Percentiles rank a stretch among this genome's conserved stretches.
Evolutionary conservation across 1,140 invertebrate genomes (phyloP).

Genomic region (Calycopis cecrops): DNA sequence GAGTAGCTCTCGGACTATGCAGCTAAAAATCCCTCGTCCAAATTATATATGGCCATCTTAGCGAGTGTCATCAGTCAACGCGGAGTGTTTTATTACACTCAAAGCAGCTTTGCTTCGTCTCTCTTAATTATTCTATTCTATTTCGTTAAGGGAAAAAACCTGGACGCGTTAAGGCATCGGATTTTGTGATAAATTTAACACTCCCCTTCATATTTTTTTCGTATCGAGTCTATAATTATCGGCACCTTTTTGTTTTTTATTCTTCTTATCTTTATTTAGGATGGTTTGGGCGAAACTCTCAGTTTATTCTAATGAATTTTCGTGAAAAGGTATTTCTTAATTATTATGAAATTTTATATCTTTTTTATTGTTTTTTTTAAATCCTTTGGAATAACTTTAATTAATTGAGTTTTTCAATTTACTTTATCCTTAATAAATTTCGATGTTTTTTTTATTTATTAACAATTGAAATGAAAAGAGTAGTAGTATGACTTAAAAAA

Average conservation of each 20-base stretch:
- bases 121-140: conserved; percentile 65
- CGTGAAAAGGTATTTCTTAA: neutral
- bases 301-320: conserved; percentile 4
- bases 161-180: conserved; percentile 51
- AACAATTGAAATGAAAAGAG: too few relatives aligned
- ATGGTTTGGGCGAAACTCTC: conserved; percentile 7
- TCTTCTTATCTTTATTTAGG: conserved; percentile 30
- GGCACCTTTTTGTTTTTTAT: conserved; percentile 40
- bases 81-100: conserved; percentile 59
- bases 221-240: conserved; percentile 51
- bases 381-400: too few relatives aligned
- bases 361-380: neutral
- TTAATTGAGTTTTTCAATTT: too few relatives aligned
- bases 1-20: neutral
- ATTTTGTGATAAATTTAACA: conserved; percentile 66
- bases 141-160: conserved; percentile 55
- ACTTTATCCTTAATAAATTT: too few relatives aligned
- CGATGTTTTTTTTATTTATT: too few relatives aligned
- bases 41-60: conserved; percentile 36
- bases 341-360: neutral
- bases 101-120: conserved; percentile 48
- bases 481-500: too few relatives aligned
- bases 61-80: conserved; percentile 47
- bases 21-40: conserved; percentile 11
- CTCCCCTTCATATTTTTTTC: conserved; percentile 40